Conservation (phyloP, 2,113 vertebrate genomes). For the Sturnus vulgaris region DNA sequence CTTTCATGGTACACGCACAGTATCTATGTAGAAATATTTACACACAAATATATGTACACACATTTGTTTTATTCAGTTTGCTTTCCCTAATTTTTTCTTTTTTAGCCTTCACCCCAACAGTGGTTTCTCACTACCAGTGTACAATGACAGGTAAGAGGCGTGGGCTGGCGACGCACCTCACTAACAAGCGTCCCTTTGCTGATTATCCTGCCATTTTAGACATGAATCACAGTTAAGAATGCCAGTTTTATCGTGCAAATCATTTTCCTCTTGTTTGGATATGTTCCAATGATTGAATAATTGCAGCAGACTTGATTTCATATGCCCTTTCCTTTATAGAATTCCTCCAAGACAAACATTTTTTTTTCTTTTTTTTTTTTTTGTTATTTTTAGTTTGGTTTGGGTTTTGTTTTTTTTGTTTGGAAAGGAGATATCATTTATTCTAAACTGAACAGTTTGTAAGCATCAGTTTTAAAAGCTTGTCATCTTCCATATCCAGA, state of each 20-base stretch:
- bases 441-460: not conserved
- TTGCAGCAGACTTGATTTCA: not conserved
- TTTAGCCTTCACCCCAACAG: slow-evolving; percentile 70
- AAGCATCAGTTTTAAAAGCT: not conserved
- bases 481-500: slow-evolving; percentile 23
- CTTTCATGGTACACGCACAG: slow-evolving; percentile 50
- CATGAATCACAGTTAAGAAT: slow-evolving; percentile 58
- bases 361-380: not conserved
- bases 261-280: slow-evolving; percentile 29
- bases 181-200: slow-evolving; percentile 67
- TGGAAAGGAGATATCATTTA: not conserved
- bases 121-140: slow-evolving; percentile 73
- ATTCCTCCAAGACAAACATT: not conserved
- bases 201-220: slow-evolving; percentile 68
- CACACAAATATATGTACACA: slow-evolving; percentile 56
- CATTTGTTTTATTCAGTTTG: slow-evolving; percentile 67
- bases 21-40: slow-evolving; percentile 54
- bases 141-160: slow-evolving; percentile 64
- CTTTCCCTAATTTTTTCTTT: slow-evolving; percentile 67
- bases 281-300: slow-evolving; percentile 11
- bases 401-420: not conserved
- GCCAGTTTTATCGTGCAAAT: slow-evolving; percentile 31
- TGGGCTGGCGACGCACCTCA: slow-evolving; percentile 53
- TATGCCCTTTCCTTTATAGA: slow-evolving; percentile 20
- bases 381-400: not conserved